phyloP scores from a whole-genome alignment of 2,113 vertebrate species.

The Cebus imitator region DNA sequence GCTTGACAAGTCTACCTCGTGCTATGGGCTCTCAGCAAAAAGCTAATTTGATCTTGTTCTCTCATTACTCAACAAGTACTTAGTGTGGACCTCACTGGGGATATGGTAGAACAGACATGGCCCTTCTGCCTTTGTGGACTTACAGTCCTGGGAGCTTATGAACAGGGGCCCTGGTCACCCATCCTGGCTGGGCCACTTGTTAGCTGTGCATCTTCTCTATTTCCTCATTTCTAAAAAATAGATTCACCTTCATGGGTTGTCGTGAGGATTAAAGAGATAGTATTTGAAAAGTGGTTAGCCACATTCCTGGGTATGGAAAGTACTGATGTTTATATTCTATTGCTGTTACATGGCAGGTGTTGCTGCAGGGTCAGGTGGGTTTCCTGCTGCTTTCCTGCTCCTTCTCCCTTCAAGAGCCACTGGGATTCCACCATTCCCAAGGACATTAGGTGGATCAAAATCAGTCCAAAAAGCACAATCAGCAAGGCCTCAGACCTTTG shows the following conservation, averaged over 20 bases:
- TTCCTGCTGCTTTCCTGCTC: neutral
- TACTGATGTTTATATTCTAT: neutral
- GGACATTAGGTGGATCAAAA: neutral
- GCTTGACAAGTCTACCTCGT: neutral
- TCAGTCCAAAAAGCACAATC: neutral
- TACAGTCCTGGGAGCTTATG: neutral
- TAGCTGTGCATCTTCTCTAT: neutral
- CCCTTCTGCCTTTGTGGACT: neutral
- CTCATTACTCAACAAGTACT: neutral
- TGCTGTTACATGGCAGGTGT: neutral
- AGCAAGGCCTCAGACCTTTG: neutral
- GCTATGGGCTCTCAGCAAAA: neutral
- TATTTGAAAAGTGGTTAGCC: neutral
- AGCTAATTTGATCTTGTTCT: neutral
- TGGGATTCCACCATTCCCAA: neutral
- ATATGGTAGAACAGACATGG: neutral
- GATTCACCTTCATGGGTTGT: neutral
- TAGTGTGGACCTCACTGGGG: accelerated
- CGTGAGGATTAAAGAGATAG: neutral
- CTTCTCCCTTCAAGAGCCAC: too few species aligned
- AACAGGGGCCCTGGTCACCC: neutral
- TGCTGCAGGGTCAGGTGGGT: neutral
- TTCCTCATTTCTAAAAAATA: neutral
- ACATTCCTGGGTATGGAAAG: neutral
- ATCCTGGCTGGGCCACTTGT: neutral